Evolutionary conservation across 2,113 vertebrate genomes (phyloP).

Genomic region (Podarcis cretensis): DNA sequence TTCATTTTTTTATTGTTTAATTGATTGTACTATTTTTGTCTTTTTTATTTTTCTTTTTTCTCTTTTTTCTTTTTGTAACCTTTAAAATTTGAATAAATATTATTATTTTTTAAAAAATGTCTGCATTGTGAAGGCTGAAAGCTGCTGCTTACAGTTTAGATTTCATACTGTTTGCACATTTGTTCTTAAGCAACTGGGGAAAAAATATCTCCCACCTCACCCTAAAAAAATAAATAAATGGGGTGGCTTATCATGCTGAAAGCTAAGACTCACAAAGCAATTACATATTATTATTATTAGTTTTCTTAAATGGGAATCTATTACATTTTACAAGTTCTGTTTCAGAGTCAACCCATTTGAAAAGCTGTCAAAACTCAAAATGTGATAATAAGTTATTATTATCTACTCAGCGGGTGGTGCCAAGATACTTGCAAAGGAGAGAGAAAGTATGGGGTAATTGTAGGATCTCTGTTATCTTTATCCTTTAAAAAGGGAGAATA

Average conservation of each 20-base stretch:
- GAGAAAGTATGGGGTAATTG: conserved; percentile 18
- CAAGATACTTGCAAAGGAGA: conserved; percentile 17
- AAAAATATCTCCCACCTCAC: background rate
- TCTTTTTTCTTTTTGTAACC: no score
- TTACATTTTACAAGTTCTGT: conserved; percentile 37
- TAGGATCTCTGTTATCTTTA: conserved; percentile 33
- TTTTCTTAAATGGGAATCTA: conserved; percentile 50
- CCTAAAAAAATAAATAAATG: background rate
- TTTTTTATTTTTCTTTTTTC: no score
- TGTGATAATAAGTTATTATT: conserved; percentile 55
- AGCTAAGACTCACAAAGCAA: conserved; percentile 31
- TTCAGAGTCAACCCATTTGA: conserved; percentile 53
- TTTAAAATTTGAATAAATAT: no score
- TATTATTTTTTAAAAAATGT: no score
- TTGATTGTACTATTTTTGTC: no score
- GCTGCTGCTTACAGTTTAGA: background rate
- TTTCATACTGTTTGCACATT: background rate
- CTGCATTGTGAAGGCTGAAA: background rate
- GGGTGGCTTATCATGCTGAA: conserved; percentile 29
- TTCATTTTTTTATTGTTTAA: no score
- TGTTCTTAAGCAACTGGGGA: background rate
- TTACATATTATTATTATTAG: conserved; percentile 24
- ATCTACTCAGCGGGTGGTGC: conserved; percentile 54
- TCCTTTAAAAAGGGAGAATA: background rate
- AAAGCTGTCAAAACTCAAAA: conserved; percentile 68